Base-by-base conservation (phyloP, 2,797 vertebrate species). In the Agapornis canus region DNA sequence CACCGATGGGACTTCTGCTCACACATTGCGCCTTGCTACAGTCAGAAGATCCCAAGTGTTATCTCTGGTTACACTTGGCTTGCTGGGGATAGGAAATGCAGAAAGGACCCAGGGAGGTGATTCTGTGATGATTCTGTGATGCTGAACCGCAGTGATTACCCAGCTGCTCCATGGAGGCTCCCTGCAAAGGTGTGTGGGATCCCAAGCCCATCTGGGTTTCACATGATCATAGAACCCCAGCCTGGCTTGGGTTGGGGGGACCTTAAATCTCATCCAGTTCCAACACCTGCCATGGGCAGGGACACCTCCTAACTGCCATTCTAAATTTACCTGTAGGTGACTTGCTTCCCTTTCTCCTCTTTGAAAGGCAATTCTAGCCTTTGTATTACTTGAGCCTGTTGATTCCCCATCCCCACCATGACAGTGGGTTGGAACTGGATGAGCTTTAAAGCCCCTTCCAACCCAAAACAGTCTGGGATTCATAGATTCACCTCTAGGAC, bases 21-120 rank as follows among this genome's bases (percentile, higher is more conserved):
- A 52, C 19, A 73, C 59, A 70, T 54, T 70, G 71, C 3, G 0
- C 19, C 26, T 56, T 90, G 64, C 66, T 92, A 68, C 82, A 90
- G 52, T 91, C 92, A 80, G 65, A 90, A 86, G 80, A 92, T 82
- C 54, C 45, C 1, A 2, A n/a, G 47, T 43, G 66, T 94, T 94
- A 61, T 84, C 94, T 84, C 82, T 86, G 66, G 92, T 94, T 95
- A 60, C 43, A 29, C 37, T 86, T 71, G 85, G 39, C 82, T 92
- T 86, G 52, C 51, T 43, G 22, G 59, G 70, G 61, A 79, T 82
- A 94, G 66, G 69, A 92, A 88, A 94, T 27, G 54, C 40, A 39
- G 23, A 29, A 81, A 83, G 65, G 94, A 73, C 80, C 77, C 77
- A 13, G 14, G 77, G 47, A 6, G 23, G 56, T 11, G 32, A 16